Percentiles rank a stretch among this genome's conserved stretches.
Conservation (phyloP, 2,113 vertebrate genomes). For the Microcebus tavaratra region DNA sequence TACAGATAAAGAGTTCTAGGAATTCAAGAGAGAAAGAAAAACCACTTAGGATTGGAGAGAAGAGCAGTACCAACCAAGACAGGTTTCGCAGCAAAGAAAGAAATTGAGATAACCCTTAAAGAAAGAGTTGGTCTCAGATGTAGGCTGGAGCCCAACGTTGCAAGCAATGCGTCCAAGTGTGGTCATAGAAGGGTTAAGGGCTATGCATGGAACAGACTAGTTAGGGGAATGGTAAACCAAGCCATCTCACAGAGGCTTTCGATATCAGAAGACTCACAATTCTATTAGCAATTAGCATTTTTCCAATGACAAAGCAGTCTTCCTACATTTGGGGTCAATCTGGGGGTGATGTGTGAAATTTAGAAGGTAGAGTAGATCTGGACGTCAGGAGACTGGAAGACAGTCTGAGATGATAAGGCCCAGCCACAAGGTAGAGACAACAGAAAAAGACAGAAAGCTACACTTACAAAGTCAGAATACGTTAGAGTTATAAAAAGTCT, state of each 20-base stretch:
- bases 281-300: constrained; percentile 19
- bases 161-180: neutral
- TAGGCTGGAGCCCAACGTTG: neutral
- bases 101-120: neutral
- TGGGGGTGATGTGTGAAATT: neutral
- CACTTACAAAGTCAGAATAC: neutral
- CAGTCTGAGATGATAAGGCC: neutral
- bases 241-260: neutral
- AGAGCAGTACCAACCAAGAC: neutral
- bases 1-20: neutral
- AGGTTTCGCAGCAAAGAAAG: neutral
- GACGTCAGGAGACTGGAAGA: neutral
- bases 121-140: neutral
- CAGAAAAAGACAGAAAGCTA: neutral
- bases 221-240: neutral
- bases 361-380: neutral
- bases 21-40: neutral
- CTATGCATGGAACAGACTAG: neutral
- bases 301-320: neutral
- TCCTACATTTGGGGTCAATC: neutral
- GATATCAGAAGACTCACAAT: neutral
- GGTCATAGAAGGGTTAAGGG: neutral
- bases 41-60: neutral
- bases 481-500: neutral
- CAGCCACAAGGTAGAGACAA: neutral